A percentile compares a stretch with the other conserved stretches of the same genome.
Evolutionary conservation across 2,113 vertebrate species (phyloP).

Genomic region (Bambusicola thoracicus): DNA sequence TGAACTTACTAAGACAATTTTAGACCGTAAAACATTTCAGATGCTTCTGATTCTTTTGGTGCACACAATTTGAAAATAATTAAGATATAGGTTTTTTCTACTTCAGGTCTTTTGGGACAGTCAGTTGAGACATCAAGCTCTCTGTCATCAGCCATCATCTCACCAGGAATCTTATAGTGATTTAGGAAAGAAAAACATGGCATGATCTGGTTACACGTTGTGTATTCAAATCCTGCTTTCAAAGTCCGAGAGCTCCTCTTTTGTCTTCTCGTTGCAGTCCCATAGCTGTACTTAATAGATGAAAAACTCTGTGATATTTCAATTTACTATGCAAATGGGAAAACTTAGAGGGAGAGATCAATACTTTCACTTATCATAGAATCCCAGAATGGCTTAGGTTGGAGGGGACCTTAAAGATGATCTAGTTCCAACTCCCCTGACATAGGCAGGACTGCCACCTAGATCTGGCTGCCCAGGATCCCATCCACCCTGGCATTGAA

Average conservation of each 20-base stretch:
- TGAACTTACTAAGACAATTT: not conserved
- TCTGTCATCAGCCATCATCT: conserved; percentile 80
- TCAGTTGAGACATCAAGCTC: conserved; percentile 72
- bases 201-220: conserved; percentile 78
- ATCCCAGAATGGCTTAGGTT: not conserved
- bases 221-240: conserved; percentile 66
- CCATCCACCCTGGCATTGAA: too few relatives aligned
- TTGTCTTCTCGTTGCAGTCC: conserved; percentile 43
- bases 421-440: too few relatives aligned
- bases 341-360: not conserved
- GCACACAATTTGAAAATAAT: conserved; percentile 30
- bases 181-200: conserved; percentile 71
- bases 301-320: conserved; percentile 4
- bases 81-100: conserved; percentile 53
- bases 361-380: not conserved
- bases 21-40: not conserved
- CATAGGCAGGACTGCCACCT: too few relatives aligned
- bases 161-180: conserved; percentile 72
- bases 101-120: conserved; percentile 68
- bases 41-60: conserved; percentile 1
- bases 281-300: conserved; percentile 8
- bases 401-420: too few relatives aligned
- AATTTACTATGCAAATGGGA: not conserved
- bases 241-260: not conserved
- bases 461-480: too few relatives aligned